Evolutionary conservation across 2,113 vertebrate species (phyloP).

Genomic region (Trematomus loennbergii): DNA sequence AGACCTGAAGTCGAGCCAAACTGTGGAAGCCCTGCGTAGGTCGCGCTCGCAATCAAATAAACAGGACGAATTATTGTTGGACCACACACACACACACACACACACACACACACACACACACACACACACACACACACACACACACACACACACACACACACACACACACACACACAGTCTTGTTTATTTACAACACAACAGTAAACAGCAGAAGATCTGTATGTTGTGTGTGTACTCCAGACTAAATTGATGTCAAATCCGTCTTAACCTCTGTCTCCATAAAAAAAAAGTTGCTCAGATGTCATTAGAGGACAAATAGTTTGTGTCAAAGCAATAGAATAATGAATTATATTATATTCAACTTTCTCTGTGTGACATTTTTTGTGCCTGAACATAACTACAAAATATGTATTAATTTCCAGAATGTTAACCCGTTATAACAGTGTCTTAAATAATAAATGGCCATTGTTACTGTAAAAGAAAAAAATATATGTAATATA

Average conservation of each 20-base stretch:
- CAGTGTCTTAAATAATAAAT: too few relatives aligned
- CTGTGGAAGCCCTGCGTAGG: constrained; percentile 51
- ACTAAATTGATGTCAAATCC: background rate
- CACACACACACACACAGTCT: constrained; percentile 30
- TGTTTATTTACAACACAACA: constrained; percentile 54
- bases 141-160: constrained; percentile 39
- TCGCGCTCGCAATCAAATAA: constrained; percentile 65
- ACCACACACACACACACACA: constrained; percentile 21
- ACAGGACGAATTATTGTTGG: constrained; percentile 52
- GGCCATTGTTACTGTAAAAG: too few relatives aligned
- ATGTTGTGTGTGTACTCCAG: constrained; percentile 19
- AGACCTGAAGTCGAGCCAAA: constrained; percentile 53
- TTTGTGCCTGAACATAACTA: too few relatives aligned
- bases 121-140: constrained; percentile 16
- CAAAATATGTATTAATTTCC: too few relatives aligned
- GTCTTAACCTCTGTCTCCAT: background rate
- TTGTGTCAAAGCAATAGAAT: too few relatives aligned
- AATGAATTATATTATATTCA: too few relatives aligned
- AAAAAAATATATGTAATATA: too few relatives aligned
- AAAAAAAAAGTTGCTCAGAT: background rate
- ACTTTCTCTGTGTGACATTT: too few relatives aligned
- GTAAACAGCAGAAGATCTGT: constrained; percentile 46
- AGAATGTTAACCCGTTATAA: too few relatives aligned
- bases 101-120: constrained; percentile 11
- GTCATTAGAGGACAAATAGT: too few relatives aligned